These are phyloP conservation scores for Drosophila sp. DNA, from an alignment of 1,140 invertebrate genomes.

Conservation along the genomic window DNA sequence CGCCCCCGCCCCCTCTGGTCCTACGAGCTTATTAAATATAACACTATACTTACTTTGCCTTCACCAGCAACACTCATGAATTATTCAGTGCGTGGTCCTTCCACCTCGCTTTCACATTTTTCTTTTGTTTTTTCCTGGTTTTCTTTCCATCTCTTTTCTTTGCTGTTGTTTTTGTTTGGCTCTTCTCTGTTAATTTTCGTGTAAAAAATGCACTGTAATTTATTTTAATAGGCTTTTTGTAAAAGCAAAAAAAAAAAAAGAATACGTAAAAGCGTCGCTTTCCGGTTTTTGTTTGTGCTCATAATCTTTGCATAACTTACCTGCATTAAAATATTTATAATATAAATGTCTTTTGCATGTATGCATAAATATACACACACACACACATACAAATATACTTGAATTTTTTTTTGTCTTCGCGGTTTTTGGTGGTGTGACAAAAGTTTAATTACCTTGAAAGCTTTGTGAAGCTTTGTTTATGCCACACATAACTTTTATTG, in stretches of 20 bases:
- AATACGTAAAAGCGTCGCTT: constrained; percentile 29
- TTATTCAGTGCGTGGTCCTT: constrained; percentile 75
- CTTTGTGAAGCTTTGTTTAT: constrained; percentile 50
- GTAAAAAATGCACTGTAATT: constrained; percentile 74
- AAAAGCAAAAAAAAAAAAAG: constrained; percentile 50
- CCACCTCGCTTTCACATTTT: constrained; percentile 49
- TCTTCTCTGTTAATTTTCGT: constrained; percentile 64
- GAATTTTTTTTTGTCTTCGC: constrained; percentile 16
- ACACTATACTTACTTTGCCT: constrained; percentile 54
- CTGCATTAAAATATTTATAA: constrained; percentile 66
- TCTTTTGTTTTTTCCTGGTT: constrained; percentile 47
- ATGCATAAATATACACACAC: constrained; percentile 47
- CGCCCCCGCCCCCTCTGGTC: not conserved
- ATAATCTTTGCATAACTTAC: constrained; percentile 72
- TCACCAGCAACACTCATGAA: constrained; percentile 66
- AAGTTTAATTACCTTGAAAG: constrained; percentile 74
- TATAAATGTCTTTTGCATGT: constrained; percentile 53
- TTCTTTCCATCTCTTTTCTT: constrained; percentile 18
- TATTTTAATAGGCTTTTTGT: constrained; percentile 73
- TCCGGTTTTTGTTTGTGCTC: constrained; percentile 47
- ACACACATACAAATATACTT: not conserved
- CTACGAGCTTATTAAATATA: constrained; percentile 72
- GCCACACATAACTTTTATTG: constrained; percentile 67
- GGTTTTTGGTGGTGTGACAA: constrained; percentile 35
- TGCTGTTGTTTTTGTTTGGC: constrained; percentile 12